A percentile compares a stretch with the other conserved stretches of the same genome.
Conservation (phyloP, 1,140 invertebrate species). For the Achroia grisella region DNA sequence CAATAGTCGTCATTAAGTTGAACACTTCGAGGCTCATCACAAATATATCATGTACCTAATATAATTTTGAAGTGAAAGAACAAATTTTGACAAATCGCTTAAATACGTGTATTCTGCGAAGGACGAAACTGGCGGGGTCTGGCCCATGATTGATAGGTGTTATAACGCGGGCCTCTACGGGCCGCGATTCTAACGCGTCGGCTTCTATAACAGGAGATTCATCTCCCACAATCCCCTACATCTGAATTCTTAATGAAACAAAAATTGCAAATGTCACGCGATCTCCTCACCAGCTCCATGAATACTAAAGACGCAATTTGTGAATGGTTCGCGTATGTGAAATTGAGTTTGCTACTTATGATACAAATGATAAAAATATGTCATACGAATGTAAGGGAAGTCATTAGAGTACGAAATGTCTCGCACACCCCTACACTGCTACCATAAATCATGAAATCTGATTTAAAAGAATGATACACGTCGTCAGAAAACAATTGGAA, state of each 20-base stretch:
- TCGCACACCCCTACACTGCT: conserved; percentile 32
- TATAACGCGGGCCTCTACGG: conserved; percentile 24
- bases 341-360: conserved; percentile 47
- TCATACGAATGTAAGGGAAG: conserved; percentile 38
- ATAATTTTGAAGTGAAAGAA: background rate
- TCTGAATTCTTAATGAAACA: conserved; percentile 69
- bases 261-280: conserved; percentile 66
- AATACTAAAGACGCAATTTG: conserved; percentile 71
- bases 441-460: conserved; percentile 59
- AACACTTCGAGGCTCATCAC: no score
- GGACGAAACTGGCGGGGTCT: conserved; percentile 9
- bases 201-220: conserved; percentile 25
- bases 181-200: conserved; percentile 12
- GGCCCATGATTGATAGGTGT: conserved; percentile 33
- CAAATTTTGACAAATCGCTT: conserved; percentile 35
- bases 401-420: conserved; percentile 37
- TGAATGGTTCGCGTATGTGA: conserved; percentile 52
- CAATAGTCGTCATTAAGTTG: no score
- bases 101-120: conserved; percentile 21
- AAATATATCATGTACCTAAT: background rate
- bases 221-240: conserved; percentile 55
- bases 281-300: conserved; percentile 54
- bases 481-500: conserved; percentile 71
- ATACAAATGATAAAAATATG: conserved; percentile 51
- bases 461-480: conserved; percentile 69